Base-by-base conservation (phyloP, 2,113 vertebrate genomes). In the Glaucomys volans region DNA sequence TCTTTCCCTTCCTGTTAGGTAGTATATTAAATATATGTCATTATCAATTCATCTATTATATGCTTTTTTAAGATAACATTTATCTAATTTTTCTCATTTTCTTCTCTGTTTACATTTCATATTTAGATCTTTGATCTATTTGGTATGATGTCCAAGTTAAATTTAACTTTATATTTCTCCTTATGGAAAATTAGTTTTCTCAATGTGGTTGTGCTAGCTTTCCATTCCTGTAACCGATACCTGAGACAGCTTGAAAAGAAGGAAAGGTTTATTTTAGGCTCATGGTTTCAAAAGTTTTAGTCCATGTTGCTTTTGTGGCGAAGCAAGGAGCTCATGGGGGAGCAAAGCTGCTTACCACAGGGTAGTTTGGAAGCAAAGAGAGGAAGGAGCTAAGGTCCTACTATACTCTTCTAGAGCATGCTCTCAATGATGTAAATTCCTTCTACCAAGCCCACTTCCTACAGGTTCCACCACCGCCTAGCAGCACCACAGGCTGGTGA, bases 121-220 rank as follows among this genome's bases (percentile, higher is more conserved):
- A 77, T 42, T 92, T 86, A 76, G 35, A 79, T 93, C 40, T 94
- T 90, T 87, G 66, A 72, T 79, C 64, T 54, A 54, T 87, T 93
- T 93, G 64, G 57, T 87, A 28, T 81, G 35, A 24, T 90, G 12
- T 86, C 62, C 12, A 71, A 0, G 76, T 81, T 12, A 74, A 37
- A 95, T 71, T 24, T 82, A 52, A 87, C 90, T 92, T 94, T 82
- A n/a, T 71, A 87, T 96, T 91, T 91, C 26, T 87, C 10, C 42
- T 87, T 85, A 42, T 26, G 82, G 32, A 88, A 42, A 91, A 87
- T 28, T n/a, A 37, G 50, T 91, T 94, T 94, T 92, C 44, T 62
- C 54, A 40, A 28, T 18, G 54, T 88, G 37, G 30, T 59, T 59
- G 26, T 30, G 28, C 66, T 66, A 44, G 57, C 59, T 44, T 83